Percentiles rank a stretch among this genome's conserved stretches.
Evolutionary conservation across 1,140 invertebrate species (phyloP).

Genomic region (Microplitis demolitor): DNA sequence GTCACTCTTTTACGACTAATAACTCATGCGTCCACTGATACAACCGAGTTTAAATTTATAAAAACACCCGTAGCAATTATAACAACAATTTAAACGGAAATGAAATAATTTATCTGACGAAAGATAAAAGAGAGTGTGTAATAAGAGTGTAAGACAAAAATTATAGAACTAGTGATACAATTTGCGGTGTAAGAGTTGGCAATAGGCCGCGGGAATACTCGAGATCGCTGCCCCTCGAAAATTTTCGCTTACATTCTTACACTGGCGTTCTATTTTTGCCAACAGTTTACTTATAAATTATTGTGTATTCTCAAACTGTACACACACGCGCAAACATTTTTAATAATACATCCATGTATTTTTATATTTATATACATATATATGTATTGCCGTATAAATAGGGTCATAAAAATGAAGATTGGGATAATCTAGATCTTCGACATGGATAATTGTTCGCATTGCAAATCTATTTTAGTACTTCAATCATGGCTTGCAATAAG

Average conservation of each 20-base stretch:
- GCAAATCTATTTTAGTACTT: constrained; percentile 13
- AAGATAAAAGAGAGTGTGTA: background rate
- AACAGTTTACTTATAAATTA: background rate
- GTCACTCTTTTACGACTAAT: background rate
- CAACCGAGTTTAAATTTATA: no score
- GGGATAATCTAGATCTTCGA: constrained; percentile 22
- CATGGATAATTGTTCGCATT: constrained; percentile 22
- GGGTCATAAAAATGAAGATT: background rate
- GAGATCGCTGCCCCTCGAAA: constrained; percentile 53
- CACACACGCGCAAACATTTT: background rate
- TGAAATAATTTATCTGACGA: background rate
- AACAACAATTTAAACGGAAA: background rate
- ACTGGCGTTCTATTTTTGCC: constrained; percentile 1
- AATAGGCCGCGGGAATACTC: constrained; percentile 48
- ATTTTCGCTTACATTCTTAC: constrained; percentile 48
- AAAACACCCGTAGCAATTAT: no score
- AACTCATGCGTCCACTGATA: background rate
- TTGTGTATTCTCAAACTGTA: background rate
- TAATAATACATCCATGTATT: no score
- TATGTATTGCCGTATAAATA: background rate
- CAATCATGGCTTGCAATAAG: background rate
- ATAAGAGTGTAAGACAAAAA: background rate
- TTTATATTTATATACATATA: background rate
- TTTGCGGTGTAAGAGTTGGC: constrained; percentile 54
- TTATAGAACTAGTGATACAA: constrained; percentile 39